Evolutionary conservation across 2,888 invertebrate genomes (phyloP).

Genomic region (Rapana venosa): DNA sequence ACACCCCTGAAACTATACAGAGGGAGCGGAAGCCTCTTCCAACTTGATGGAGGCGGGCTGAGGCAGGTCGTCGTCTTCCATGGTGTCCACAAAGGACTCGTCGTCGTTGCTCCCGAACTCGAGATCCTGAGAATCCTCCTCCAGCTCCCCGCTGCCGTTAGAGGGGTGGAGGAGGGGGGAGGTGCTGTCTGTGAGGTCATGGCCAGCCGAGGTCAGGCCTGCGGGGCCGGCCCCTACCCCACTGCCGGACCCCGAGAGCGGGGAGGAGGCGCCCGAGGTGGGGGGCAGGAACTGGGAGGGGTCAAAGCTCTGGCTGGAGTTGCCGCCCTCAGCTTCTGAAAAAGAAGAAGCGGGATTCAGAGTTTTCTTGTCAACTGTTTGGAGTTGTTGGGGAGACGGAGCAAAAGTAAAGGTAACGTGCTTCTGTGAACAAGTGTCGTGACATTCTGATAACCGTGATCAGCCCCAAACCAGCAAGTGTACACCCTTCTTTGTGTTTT

Average conservation of each 20-base stretch:
- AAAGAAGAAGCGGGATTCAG: neutral
- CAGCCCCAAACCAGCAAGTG: too few relatives aligned
- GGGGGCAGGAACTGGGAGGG: constrained; percentile 48
- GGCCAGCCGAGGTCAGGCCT: neutral
- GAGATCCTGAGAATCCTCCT: constrained; percentile 34
- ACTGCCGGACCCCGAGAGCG: neutral
- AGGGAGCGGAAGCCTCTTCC: neutral
- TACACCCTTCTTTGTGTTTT: too few relatives aligned
- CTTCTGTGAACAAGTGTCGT: neutral
- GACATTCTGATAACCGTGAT: too few relatives aligned
- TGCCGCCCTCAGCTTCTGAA: constrained; percentile 46
- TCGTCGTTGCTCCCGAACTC: constrained; percentile 38
- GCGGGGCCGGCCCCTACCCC: neutral
- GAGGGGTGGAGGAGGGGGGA: neutral
- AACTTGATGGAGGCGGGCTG: neutral
- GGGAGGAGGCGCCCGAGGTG: constrained; percentile 21
- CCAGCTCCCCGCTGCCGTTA: neutral
- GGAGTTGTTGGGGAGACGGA: neutral
- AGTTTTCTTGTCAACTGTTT: neutral
- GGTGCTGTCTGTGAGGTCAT: constrained; percentile 15
- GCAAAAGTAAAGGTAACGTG: neutral
- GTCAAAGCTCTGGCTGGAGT: constrained; percentile 46
- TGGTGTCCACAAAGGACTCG: constrained; percentile 25
- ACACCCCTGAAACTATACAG: constrained; percentile 27
- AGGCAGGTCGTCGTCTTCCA: constrained; percentile 34